A percentile compares a stretch with the other conserved stretches of the same genome.
These are phyloP conservation scores for Macrobrachium nipponense DNA, from an alignment of 1,140 invertebrate species.

Conservation along the genomic window DNA sequence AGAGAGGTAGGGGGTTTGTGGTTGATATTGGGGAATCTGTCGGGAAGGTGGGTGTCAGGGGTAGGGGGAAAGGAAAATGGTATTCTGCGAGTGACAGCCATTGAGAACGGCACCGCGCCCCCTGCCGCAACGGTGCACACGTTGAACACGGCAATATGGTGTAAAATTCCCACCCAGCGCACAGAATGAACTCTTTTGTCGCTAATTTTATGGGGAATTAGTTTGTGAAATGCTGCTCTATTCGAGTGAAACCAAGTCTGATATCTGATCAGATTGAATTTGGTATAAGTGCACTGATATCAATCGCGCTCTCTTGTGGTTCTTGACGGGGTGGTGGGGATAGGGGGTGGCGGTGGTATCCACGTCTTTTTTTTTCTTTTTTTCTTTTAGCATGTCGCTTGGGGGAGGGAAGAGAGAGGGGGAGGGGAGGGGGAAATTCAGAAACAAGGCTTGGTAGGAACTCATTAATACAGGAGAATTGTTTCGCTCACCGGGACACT, in stretches of 20 bases:
- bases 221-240: constrained; percentile 59
- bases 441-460: background rate
- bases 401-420: too few relatives aligned
- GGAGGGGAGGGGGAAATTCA: too few relatives aligned
- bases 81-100: constrained; percentile 61
- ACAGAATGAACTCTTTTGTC: constrained; percentile 63
- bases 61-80: background rate
- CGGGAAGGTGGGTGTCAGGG: background rate
- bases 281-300: constrained; percentile 42
- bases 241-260: constrained; percentile 63
- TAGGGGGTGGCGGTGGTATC: background rate
- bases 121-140: constrained; percentile 49
- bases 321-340: constrained; percentile 23
- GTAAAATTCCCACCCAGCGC: constrained; percentile 60
- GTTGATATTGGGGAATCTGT: constrained; percentile 38
- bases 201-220: constrained; percentile 64
- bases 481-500: constrained; percentile 7
- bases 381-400: too few relatives aligned
- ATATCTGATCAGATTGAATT: constrained; percentile 63
- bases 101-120: constrained; percentile 32
- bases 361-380: too few relatives aligned
- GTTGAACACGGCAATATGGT: constrained; percentile 57
- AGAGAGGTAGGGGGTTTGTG: background rate
- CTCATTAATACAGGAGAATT: constrained; percentile 28
- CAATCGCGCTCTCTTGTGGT: constrained; percentile 5